Evolutionary conservation across 2,797 vertebrate species (phyloP).

Genomic region (Tokudaia muenninki): DNA sequence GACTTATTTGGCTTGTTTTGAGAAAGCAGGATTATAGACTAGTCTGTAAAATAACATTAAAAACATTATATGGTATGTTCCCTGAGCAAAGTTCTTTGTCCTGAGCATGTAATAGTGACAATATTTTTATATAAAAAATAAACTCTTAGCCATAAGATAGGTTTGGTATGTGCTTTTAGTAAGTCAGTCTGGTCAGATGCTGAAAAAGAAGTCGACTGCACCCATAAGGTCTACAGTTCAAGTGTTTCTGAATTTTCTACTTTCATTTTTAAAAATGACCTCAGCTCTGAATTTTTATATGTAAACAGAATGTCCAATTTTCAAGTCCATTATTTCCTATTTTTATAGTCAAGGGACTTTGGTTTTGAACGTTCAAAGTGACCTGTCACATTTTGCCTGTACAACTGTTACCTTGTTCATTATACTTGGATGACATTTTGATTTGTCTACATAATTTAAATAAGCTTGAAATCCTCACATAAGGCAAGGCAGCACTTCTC

Average conservation of each 20-base stretch:
- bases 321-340: slow-evolving; percentile 88
- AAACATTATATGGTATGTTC: slow-evolving; percentile 94
- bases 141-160: slow-evolving; percentile 90
- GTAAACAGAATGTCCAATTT: slow-evolving; percentile 91
- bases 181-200: slow-evolving; percentile 87
- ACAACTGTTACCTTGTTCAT: slow-evolving; percentile 86
- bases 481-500: slow-evolving; percentile 92
- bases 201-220: slow-evolving; percentile 82
- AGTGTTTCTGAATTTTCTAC: slow-evolving; percentile 69
- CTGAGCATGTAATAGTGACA: slow-evolving; percentile 96
- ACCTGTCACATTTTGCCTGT: slow-evolving; percentile 88
- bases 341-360: slow-evolving; percentile 90
- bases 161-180: slow-evolving; percentile 93
- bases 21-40: slow-evolving; percentile 93
- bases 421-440: slow-evolving; percentile 91
- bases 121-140: slow-evolving; percentile 92
- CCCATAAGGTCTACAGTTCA: slow-evolving; percentile 80
- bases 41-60: slow-evolving; percentile 92
- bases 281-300: slow-evolving; percentile 89
- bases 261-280: slow-evolving; percentile 71
- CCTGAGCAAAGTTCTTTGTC: slow-evolving; percentile 99
- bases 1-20: slow-evolving; percentile 91
- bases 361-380: slow-evolving; percentile 90
- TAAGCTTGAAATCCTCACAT: slow-evolving; percentile 91
- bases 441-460: slow-evolving; percentile 97